Percentiles rank a stretch among this genome's conserved stretches.
phyloP scores from a whole-genome alignment of 2,797 vertebrate genomes.

The Cirrhinus molitorella region DNA sequence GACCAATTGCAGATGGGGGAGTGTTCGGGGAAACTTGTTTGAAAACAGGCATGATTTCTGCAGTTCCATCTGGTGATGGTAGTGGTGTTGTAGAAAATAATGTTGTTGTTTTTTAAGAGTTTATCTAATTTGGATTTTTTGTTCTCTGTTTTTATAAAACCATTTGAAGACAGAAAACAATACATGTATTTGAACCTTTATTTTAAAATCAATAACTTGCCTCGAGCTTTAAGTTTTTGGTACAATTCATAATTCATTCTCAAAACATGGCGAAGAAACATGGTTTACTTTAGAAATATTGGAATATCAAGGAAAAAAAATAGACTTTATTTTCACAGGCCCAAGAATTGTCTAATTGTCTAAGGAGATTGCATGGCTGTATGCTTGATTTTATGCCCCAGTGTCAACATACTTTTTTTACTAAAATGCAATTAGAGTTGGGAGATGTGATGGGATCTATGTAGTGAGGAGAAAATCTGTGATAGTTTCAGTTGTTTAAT shows the following conservation, averaged over 20 bases:
- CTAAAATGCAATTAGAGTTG: background rate
- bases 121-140: background rate
- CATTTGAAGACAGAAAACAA: background rate
- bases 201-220: background rate
- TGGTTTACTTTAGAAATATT: background rate
- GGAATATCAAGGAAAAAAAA: background rate
- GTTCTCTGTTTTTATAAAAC: background rate
- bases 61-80: no score
- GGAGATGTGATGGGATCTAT: background rate
- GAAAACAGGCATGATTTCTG: background rate
- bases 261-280: background rate
- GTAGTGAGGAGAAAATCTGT: background rate
- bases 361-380: background rate
- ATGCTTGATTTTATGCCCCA: background rate
- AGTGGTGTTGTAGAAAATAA: background rate
- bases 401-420: background rate
- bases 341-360: no score
- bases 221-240: background rate
- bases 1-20: background rate
- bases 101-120: background rate
- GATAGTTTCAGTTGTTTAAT: constrained; percentile 8
- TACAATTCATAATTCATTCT: background rate
- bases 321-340: background rate
- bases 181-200: background rate
- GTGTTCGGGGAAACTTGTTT: background rate